Evolutionary conservation across 1,140 invertebrate genomes (phyloP).

Genomic region (Acromyrmex charruanus): DNA sequence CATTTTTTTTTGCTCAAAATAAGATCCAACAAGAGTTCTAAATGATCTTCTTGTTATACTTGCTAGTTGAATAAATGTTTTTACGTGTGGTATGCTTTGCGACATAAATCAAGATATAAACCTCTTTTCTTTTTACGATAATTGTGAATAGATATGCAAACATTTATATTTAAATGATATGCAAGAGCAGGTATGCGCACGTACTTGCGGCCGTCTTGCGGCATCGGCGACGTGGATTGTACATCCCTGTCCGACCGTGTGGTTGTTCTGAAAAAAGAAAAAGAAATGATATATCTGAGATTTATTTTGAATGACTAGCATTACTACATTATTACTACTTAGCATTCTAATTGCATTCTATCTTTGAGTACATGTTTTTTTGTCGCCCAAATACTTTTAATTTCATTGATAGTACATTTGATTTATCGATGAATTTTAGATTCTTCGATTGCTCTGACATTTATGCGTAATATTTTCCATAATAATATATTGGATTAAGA

Average conservation of each 20-base stretch:
- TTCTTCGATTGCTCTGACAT: not conserved
- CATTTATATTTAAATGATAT: too few species aligned
- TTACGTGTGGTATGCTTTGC: not conserved
- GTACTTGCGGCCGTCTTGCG: slow-evolving; percentile 18
- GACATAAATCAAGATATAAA: not conserved
- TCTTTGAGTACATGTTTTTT: not conserved
- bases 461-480: not conserved
- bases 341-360: not conserved
- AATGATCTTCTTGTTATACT: not conserved
- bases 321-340: too few species aligned
- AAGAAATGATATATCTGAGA: not conserved
- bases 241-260: not conserved
- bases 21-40: not conserved
- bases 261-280: slow-evolving; percentile 35
- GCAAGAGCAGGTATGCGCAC: not conserved
- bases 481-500: too few species aligned
- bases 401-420: not conserved
- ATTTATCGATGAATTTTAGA: not conserved
- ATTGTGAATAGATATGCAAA: too few species aligned
- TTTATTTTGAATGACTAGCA: not conserved
- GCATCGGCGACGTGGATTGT: not conserved
- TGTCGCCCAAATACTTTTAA: not conserved
- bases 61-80: not conserved
- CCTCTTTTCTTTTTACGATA: not conserved
- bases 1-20: not conserved